Evolutionary conservation across 1,140 invertebrate species (phyloP).

Genomic region (Centruroides sculpturatus): DNA sequence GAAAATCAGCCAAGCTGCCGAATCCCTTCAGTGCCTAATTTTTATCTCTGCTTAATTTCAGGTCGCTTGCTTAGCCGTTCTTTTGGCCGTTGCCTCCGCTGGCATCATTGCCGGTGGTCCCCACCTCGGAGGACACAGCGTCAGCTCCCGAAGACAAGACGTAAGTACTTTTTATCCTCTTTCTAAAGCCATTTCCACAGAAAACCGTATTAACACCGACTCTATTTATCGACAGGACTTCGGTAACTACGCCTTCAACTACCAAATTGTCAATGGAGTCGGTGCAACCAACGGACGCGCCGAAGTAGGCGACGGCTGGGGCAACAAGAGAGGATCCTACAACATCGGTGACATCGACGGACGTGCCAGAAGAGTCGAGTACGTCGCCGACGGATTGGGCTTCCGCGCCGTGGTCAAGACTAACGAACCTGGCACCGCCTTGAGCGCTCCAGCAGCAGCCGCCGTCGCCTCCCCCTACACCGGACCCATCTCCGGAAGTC

Average conservation of each 20-base stretch:
- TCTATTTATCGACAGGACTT: constrained; percentile 1
- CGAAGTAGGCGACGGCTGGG: constrained; percentile 17
- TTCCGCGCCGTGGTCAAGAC: constrained; percentile 7
- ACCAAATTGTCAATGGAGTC: constrained; percentile 16
- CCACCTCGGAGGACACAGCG: no score
- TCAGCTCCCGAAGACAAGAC: no score
- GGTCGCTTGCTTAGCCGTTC: not conserved
- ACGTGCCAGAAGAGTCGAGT: constrained; percentile 5
- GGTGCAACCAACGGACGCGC: constrained; percentile 16
- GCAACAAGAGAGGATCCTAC: constrained; percentile 12
- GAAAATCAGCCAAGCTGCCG: no score
- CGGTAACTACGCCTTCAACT: constrained; percentile 18
- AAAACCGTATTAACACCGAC: not conserved
- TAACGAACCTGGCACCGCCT: constrained; percentile 4
- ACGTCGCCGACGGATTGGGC: constrained; percentile 5
- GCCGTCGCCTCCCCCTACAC: not conserved
- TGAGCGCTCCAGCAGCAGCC: constrained; percentile 13
- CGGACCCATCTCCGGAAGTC: not conserved
- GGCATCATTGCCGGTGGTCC: no score
- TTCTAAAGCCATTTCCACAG: not conserved
- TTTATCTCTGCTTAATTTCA: not conserved
- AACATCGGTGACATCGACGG: constrained; percentile 8
- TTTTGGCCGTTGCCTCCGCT: no score
- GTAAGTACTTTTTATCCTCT: no score
- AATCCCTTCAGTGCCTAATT: not conserved